Conservation (phyloP, 1,140 invertebrate genomes). For the Archivesica marissinica region DNA sequence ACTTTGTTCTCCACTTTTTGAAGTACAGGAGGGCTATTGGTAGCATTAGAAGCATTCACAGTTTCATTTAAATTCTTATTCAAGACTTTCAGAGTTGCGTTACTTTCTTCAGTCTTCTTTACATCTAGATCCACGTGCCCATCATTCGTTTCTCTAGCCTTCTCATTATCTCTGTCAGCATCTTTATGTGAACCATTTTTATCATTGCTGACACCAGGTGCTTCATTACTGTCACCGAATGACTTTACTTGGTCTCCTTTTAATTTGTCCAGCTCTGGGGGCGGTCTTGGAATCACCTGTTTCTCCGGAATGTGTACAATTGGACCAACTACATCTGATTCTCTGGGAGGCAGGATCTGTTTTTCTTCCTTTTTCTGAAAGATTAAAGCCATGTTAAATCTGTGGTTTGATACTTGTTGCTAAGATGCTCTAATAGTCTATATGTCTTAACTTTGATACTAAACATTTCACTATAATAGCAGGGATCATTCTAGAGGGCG, state of each 20-base stretch:
- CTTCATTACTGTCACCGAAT: slow-evolving; percentile 28
- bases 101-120: slow-evolving; percentile 3
- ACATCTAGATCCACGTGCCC: slow-evolving; percentile 7
- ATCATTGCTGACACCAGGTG: background rate
- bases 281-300: slow-evolving; percentile 2
- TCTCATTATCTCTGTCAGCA: background rate
- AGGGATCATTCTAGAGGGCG: background rate
- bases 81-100: background rate
- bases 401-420: background rate
- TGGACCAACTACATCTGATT: background rate
- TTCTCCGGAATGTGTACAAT: background rate
- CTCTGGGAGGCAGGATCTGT: background rate
- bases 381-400: background rate
- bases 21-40: slow-evolving; percentile 43
- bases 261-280: background rate
- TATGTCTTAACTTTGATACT: background rate
- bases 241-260: slow-evolving; percentile 8
- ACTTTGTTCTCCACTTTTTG: slow-evolving; percentile 71
- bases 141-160: slow-evolving; percentile 11
- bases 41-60: slow-evolving; percentile 17
- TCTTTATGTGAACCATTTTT: background rate
- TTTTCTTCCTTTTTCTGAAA: background rate
- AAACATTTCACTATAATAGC: background rate
- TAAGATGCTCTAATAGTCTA: background rate
- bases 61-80: slow-evolving; percentile 10